phyloP scores from a whole-genome alignment of 1,140 invertebrate genomes.

The Olivierus martensii region DNA sequence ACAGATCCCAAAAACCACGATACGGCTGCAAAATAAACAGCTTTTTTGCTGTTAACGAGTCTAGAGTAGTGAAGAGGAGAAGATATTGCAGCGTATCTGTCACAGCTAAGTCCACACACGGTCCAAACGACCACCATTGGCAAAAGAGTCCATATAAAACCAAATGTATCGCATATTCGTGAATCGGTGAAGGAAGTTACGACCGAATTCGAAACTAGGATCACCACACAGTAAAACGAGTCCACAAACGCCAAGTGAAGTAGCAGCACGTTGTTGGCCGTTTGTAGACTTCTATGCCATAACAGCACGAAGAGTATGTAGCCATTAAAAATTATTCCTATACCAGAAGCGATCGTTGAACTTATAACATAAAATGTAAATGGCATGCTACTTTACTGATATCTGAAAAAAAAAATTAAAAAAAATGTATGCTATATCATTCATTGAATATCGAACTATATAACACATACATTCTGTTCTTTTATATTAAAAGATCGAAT shows the following conservation, averaged over 20 bases:
- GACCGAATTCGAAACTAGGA: constrained; percentile 27
- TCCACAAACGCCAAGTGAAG: constrained; percentile 54
- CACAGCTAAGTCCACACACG: constrained; percentile 59
- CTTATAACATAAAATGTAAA: neutral
- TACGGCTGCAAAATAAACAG: constrained; percentile 32
- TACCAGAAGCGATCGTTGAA: constrained; percentile 6
- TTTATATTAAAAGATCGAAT: too few relatives aligned
- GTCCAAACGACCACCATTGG: constrained; percentile 63
- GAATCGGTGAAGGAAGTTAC: constrained; percentile 33
- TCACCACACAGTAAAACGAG: constrained; percentile 44
- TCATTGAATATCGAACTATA: too few relatives aligned
- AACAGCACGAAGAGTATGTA: constrained; percentile 17
- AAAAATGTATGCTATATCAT: too few relatives aligned
- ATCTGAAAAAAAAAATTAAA: too few relatives aligned
- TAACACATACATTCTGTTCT: too few relatives aligned
- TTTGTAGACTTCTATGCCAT: constrained; percentile 32
- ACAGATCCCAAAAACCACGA: constrained; percentile 31
- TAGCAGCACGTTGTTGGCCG: constrained; percentile 48
- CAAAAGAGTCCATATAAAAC: constrained; percentile 49
- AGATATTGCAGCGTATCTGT: constrained; percentile 60
- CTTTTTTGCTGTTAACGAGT: constrained; percentile 49
- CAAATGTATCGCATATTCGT: constrained; percentile 25
- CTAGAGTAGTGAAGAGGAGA: constrained; percentile 58
- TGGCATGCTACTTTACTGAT: neutral
- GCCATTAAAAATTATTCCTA: constrained; percentile 19